Conservation (phyloP, 2,888 invertebrate genomes). For the Cheilosia vulpina region DNA sequence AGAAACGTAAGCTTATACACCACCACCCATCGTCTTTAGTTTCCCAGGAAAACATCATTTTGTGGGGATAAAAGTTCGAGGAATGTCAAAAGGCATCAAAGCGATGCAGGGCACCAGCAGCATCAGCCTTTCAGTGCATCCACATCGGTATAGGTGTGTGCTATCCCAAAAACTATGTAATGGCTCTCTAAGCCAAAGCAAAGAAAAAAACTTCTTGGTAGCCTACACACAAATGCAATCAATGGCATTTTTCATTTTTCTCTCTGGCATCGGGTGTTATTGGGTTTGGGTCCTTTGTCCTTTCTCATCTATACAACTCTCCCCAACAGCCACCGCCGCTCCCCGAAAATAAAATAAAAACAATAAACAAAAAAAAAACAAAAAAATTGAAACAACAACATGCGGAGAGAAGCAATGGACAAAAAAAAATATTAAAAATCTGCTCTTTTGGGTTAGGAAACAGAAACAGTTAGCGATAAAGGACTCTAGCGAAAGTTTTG, state of each 20-base stretch:
- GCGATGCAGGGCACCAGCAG: constrained; percentile 36
- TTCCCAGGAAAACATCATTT: constrained; percentile 49
- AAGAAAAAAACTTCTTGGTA: constrained; percentile 47
- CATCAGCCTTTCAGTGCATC: constrained; percentile 47
- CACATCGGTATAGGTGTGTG: constrained; percentile 29
- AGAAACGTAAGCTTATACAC: constrained; percentile 19
- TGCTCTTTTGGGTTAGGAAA: constrained; percentile 41
- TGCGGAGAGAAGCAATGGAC: constrained; percentile 49
- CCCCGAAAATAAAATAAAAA: constrained; percentile 55
- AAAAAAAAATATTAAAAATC: constrained; percentile 36
- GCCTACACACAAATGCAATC: constrained; percentile 75
- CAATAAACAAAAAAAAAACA: constrained; percentile 69
- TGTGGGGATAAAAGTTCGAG: constrained; percentile 44
- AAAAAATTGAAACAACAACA: constrained; percentile 52
- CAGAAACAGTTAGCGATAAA: constrained; percentile 56
- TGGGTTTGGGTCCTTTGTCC: constrained; percentile 30
- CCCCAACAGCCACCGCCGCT: constrained; percentile 11
- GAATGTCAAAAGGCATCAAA: constrained; percentile 71
- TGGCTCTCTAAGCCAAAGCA: constrained; percentile 39
- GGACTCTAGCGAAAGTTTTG: constrained; percentile 69
- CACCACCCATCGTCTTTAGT: constrained; percentile 20
- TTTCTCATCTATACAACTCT: background rate
- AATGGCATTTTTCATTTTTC: constrained; percentile 39
- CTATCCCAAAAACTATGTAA: constrained; percentile 66
- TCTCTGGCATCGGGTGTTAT: constrained; percentile 22